A percentile compares a stretch with the other conserved stretches of the same genome.
These are phyloP conservation scores for Anomalospiza imberbis DNA, from an alignment of 2,797 vertebrate genomes.

Conservation along the genomic window DNA sequence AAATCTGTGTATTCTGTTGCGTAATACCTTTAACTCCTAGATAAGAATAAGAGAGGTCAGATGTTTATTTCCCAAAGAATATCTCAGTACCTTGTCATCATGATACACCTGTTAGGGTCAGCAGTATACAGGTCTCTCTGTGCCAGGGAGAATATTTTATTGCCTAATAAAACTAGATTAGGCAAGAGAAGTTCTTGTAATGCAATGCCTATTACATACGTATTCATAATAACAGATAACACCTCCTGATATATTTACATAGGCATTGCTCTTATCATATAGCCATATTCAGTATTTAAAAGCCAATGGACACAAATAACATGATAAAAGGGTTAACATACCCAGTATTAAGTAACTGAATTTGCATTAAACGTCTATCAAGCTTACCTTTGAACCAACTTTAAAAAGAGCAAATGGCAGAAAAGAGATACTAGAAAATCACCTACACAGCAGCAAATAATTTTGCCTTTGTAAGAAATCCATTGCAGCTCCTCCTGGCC, in stretches of 20 bases:
- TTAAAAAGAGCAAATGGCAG: neutral
- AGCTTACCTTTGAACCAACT: slow-evolving; percentile 46
- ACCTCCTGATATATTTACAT: neutral
- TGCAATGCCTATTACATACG: neutral
- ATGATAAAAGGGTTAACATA: slow-evolving; percentile 11
- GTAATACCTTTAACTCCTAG: neutral
- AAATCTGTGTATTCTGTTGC: neutral
- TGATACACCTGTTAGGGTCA: neutral
- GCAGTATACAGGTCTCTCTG: neutral
- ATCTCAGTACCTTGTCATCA: neutral
- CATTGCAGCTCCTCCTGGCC: neutral
- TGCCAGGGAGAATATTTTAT: slow-evolving; percentile 36
- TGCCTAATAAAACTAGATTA: slow-evolving; percentile 51
- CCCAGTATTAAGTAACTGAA: neutral
- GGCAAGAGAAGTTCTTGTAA: slow-evolving; percentile 42
- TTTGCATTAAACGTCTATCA: slow-evolving; percentile 15
- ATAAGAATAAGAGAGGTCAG: neutral
- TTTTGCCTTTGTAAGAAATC: neutral
- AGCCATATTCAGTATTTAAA: neutral
- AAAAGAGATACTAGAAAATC: neutral
- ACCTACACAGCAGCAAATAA: neutral
- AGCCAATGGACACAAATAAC: neutral
- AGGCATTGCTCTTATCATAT: neutral
- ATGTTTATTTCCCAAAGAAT: slow-evolving; percentile 15
- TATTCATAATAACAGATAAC: slow-evolving; percentile 5